Conservation (phyloP, 2,888 invertebrate genomes). For the Eupithecia vulgata region DNA sequence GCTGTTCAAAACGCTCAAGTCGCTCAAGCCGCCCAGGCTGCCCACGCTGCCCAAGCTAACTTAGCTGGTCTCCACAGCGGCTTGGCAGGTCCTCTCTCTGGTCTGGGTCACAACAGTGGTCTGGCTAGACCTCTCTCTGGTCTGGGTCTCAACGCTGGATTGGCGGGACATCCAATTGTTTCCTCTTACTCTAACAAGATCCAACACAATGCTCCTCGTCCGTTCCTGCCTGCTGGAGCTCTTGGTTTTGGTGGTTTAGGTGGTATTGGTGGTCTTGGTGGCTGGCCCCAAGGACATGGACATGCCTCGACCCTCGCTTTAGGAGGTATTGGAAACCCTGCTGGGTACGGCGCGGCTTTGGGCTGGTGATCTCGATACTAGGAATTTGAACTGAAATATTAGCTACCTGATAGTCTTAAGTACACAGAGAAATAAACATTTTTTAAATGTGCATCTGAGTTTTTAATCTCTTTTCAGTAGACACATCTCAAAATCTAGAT, state of each 20-base stretch:
- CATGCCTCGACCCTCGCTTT: slow-evolving; percentile 36
- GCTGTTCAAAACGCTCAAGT: slow-evolving; percentile 34
- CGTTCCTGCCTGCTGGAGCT: slow-evolving; percentile 31
- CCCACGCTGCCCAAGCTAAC: slow-evolving; percentile 38
- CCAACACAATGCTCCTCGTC: slow-evolving; percentile 43
- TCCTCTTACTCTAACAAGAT: slow-evolving; percentile 45
- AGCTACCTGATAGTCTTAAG: slow-evolving; percentile 5
- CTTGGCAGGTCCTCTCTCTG: slow-evolving; percentile 34
- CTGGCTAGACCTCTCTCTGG: slow-evolving; percentile 35
- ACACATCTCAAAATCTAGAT: not conserved
- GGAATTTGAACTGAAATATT: slow-evolving; percentile 36
- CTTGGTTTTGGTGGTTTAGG: slow-evolving; percentile 30
- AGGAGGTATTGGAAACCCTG: slow-evolving; percentile 33
- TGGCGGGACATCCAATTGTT: slow-evolving; percentile 36
- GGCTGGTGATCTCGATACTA: slow-evolving; percentile 42
- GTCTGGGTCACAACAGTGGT: slow-evolving; percentile 32
- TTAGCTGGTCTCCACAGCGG: slow-evolving; percentile 35
- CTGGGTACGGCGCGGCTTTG: slow-evolving; percentile 36
- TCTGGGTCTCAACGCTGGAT: slow-evolving; percentile 32
- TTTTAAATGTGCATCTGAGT: slow-evolving; percentile 1
- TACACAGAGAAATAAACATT: slow-evolving; percentile 9
- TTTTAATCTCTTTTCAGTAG: not conserved
- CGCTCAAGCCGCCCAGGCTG: slow-evolving; percentile 27
- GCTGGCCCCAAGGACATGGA: slow-evolving; percentile 38
- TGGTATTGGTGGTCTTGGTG: slow-evolving; percentile 34